Evolutionary conservation across 2,113 vertebrate genomes (phyloP), one percentile per base, ranked within the genome.

Genomic region (Spea bombifrons): DNA sequence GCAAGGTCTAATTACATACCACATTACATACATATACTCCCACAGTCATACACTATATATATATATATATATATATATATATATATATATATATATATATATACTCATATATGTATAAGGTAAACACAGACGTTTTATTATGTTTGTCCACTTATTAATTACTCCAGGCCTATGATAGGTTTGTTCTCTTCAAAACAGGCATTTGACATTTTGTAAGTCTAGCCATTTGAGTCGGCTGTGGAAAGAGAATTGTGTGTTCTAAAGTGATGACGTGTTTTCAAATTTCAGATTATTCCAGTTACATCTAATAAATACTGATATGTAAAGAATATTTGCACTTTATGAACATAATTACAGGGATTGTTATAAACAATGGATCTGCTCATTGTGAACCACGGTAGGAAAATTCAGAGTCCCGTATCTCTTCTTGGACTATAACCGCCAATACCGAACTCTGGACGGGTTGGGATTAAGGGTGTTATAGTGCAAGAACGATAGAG

Each of bases 291-390:
- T 30, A 30, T 88, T 90, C 88, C 88, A 84, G 86, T 84, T 86
- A 90, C 86, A 88, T 88, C 88, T 84, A 82, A 30, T 88, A 88
- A 85, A 87, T 88, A 91, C 90, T 88, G 88, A 89, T 87, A 89
- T 83, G 86, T 85, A 85, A 90, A 92, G 87, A 91, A 89, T 84
- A 88, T 84, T 86, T 89, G 86, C 84, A 90, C 84, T 85, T 83
- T 84, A 81, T 84, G 85, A 87, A 88, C 75, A 80, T 88, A 89
- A 86, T 84, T 6, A 0, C 84, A 90, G 73, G 83, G 87, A 71
- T 73, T 92, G 88, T 87, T 84, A 83, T 90, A 86, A 78, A 87
- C 79, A 83, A 83, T 87, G 83, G 30, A 86, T 86, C 90, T 87
- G 86, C 81, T 84, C 87, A 90, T 61, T 77, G 45, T 77, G 15